Conservation (phyloP, 2,888 invertebrate genomes). For the Folsomia manolachei region DNA sequence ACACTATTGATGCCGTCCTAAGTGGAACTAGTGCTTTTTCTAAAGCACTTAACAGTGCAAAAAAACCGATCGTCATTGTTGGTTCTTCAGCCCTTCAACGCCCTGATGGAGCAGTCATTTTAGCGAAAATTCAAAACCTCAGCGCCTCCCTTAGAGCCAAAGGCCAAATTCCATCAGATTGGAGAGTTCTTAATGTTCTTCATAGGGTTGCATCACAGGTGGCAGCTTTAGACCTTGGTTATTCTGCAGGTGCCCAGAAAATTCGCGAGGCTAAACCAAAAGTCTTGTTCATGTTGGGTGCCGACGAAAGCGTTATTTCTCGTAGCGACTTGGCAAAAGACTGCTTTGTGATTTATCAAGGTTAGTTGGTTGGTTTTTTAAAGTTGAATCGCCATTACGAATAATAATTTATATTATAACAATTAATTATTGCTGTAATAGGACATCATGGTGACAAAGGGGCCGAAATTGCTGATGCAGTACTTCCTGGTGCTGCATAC, state of each 20-base stretch:
- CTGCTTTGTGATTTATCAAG: constrained; percentile 85
- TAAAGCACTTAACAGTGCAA: constrained; percentile 69
- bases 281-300: constrained; percentile 85
- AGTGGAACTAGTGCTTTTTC: constrained; percentile 68
- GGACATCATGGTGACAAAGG: constrained; percentile 96
- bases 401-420: constrained; percentile 14
- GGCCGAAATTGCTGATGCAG: constrained; percentile 85
- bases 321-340: constrained; percentile 74
- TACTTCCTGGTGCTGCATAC: constrained; percentile 94
- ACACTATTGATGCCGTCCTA: constrained; percentile 70
- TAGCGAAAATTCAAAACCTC: constrained; percentile 71
- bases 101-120: constrained; percentile 72
- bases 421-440: too few species aligned
- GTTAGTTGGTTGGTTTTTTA: constrained; percentile 54
- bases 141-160: constrained; percentile 56
- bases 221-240: constrained; percentile 93
- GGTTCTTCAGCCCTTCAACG: constrained; percentile 81
- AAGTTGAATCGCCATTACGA: background rate
- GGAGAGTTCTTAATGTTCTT: constrained; percentile 87
- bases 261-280: constrained; percentile 66
- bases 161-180: constrained; percentile 56
- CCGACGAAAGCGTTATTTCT: constrained; percentile 80
- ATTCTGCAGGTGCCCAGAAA: constrained; percentile 68
- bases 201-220: constrained; percentile 90
- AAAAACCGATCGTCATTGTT: constrained; percentile 84